Evolutionary conservation across 2,113 vertebrate genomes (phyloP).

Genomic region (Otis tarda): DNA sequence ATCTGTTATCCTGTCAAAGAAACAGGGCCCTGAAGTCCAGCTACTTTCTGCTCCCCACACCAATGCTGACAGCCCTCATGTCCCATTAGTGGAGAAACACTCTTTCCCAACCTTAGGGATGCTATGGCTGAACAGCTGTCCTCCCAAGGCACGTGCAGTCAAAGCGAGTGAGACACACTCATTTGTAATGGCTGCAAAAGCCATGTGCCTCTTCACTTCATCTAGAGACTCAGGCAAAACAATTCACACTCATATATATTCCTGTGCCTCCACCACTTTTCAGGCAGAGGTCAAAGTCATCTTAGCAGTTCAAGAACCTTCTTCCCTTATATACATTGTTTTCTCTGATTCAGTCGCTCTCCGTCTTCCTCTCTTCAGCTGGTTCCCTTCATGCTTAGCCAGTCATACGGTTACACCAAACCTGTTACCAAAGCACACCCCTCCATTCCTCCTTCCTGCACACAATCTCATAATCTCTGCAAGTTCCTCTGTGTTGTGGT

Average conservation of each 20-base stretch:
- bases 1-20: neutral
- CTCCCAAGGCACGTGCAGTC: neutral
- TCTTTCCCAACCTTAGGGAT: neutral
- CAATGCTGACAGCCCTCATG: neutral
- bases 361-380: neutral
- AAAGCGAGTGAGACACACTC: fast-evolving
- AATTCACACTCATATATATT: neutral
- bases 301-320: neutral
- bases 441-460: neutral
- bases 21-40: neutral
- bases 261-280: neutral
- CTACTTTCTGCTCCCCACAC: neutral
- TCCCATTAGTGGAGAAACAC: neutral
- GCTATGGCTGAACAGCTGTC: neutral
- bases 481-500: neutral
- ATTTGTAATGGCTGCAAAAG: neutral
- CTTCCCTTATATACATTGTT: fast-evolving
- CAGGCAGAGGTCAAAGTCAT: neutral
- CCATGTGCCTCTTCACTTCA: neutral
- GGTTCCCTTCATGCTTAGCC: neutral
- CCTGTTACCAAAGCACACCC: neutral
- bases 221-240: neutral
- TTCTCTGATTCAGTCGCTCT: neutral
- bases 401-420: neutral
- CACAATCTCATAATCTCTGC: neutral